phyloP scores from a whole-genome alignment of 2,888 invertebrate species.

The Gryllus longicercus region DNA sequence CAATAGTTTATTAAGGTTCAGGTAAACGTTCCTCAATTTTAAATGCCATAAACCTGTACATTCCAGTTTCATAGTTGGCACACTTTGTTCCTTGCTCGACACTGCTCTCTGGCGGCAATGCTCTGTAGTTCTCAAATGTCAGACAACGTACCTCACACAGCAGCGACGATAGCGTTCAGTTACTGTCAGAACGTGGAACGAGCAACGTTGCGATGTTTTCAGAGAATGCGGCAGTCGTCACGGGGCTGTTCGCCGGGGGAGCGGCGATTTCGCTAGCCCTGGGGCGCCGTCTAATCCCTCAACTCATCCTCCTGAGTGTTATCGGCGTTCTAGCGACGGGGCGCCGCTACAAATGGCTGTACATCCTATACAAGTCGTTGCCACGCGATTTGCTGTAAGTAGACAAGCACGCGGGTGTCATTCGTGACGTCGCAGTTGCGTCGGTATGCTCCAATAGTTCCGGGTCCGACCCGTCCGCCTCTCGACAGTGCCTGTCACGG shows the following conservation, averaged over 20 bases:
- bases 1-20: too few species aligned
- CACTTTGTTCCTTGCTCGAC: too few species aligned
- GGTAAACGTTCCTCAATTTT: too few species aligned
- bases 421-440: not conserved
- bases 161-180: not conserved
- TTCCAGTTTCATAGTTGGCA: too few species aligned
- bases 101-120: too few species aligned
- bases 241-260: constrained; percentile 26
- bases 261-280: constrained; percentile 28
- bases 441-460: not conserved
- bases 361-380: constrained; percentile 61
- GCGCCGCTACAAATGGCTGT: constrained; percentile 47
- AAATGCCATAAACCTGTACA: too few species aligned
- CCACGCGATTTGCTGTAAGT: constrained; percentile 67
- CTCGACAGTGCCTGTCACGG: too few species aligned
- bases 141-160: too few species aligned
- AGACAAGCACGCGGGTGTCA: not conserved
- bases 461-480: too few species aligned
- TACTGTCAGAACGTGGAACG: not conserved
- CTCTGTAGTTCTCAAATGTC: too few species aligned
- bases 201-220: not conserved
- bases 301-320: constrained; percentile 24
- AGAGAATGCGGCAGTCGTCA: constrained; percentile 21
- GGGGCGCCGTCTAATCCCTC: constrained; percentile 31
- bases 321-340: constrained; percentile 30